Evolutionary conservation across 2,888 invertebrate genomes (phyloP), one percentile per base, ranked within the genome.

Genomic region (Melinaea menophilus): DNA sequence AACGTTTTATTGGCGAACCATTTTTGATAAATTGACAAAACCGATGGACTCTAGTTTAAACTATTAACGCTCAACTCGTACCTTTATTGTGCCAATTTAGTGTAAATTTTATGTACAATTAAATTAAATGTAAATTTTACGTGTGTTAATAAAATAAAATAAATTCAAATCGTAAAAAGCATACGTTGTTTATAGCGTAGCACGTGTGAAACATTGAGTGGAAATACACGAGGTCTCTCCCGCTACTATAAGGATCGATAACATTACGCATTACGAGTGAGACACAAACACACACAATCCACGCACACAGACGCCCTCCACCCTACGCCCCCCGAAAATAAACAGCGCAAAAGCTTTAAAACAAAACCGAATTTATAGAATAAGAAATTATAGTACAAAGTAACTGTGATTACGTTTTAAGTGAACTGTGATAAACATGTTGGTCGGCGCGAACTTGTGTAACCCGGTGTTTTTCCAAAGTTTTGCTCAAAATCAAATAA

Each of bases 231-330:
- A 71, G 73, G 79, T 75, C 80, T 73, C 75, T 73, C 81, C 83
- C 80, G 83, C 83, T 86, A 86, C 82, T 88, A 89, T 88, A 80
- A 79, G 83, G 90, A 91, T 91, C 91, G 90, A 91, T 91, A 91
- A 80, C 86, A 90, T 88, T 90, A 91, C 91, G 91, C 90, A 87
- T 89, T 90, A 90, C 85, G 81, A 80, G 84, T 80, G 75, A 71
- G 70, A 75, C 73, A 75, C 76, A 76, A 75, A 74, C 76, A 78
- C 71, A 74, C 75, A 74, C 72, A 73, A 71, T 67, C 64, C 78
- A 77, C 82, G 77, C 84, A 84, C 84, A 82, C 81, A 66, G 75
- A 66, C 77, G 69, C 81, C 69, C 71, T 69, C 70, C 74, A 71
- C 77, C 82, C 79, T 70, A 78, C 76, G 78, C 79, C 75, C 75